Evolutionary conservation across 2,797 vertebrate species (phyloP).

Genomic region (Falco peregrinus): DNA sequence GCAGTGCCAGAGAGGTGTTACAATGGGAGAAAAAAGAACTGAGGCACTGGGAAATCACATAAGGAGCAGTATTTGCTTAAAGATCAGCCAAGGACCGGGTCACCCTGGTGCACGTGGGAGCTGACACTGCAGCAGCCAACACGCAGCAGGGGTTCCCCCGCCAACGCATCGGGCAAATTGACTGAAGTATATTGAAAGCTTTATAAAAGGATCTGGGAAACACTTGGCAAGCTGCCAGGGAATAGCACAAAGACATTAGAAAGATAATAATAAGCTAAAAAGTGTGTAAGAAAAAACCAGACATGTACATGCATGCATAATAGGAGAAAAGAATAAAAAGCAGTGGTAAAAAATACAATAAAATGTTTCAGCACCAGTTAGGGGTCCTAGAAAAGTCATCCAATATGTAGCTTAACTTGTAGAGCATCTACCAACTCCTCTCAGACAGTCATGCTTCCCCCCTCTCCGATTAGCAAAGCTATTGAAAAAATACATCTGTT

Average conservation of each 20-base stretch:
- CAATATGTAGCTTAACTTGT: not conserved
- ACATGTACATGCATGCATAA: not conserved
- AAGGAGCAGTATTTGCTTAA: not conserved
- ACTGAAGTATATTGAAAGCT: not conserved
- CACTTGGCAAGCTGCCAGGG: not conserved
- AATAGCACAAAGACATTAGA: not conserved
- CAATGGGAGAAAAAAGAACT: not conserved
- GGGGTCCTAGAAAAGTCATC: not conserved
- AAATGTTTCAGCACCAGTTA: not conserved
- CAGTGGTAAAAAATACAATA: not conserved
- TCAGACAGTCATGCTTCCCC: not conserved
- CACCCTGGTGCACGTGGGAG: not conserved
- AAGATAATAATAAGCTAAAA: not conserved
- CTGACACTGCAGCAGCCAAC: not conserved
- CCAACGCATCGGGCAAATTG: not conserved
- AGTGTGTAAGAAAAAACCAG: not conserved
- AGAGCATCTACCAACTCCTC: not conserved
- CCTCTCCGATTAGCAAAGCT: not conserved
- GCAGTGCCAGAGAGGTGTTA: not conserved
- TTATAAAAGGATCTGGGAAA: not conserved
- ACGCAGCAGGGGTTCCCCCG: fast-evolving
- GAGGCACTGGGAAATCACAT: not conserved
- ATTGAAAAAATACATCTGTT: not conserved
- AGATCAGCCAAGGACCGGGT: not conserved
- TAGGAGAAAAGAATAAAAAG: not conserved